Evolutionary conservation across 2,888 invertebrate genomes (phyloP).

Genomic region (Drosophila neonasuta): DNA sequence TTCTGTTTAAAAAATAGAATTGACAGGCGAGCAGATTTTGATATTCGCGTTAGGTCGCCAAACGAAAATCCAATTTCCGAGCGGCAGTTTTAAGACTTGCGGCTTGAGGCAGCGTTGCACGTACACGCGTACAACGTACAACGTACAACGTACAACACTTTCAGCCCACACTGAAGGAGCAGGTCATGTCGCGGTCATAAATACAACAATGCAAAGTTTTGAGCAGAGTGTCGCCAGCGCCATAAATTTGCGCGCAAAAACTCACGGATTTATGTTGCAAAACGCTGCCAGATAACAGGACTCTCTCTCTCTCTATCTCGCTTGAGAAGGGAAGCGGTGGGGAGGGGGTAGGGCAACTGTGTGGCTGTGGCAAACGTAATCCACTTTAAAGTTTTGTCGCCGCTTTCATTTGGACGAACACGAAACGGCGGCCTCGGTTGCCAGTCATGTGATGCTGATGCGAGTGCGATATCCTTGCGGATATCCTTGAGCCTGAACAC

Average conservation of each 20-base stretch:
- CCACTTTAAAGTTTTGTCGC: slow-evolving; percentile 78
- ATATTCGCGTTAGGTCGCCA: slow-evolving; percentile 51
- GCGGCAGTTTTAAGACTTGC: slow-evolving; percentile 58
- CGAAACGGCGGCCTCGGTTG: slow-evolving; percentile 61
- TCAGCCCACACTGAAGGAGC: slow-evolving; percentile 50
- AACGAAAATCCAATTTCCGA: slow-evolving; percentile 73
- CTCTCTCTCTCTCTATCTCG: no score
- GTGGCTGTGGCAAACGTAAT: slow-evolving; percentile 65
- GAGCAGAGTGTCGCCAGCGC: slow-evolving; percentile 73
- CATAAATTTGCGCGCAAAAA: slow-evolving; percentile 76
- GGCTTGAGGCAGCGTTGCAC: slow-evolving; percentile 66
- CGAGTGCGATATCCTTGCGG: slow-evolving; percentile 69
- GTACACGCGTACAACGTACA: slow-evolving; percentile 43
- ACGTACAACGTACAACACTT: slow-evolving; percentile 59
- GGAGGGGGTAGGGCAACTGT: background rate
- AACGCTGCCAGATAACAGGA: slow-evolving; percentile 56
- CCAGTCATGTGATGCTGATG: slow-evolving; percentile 60
- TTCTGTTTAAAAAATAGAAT: slow-evolving; percentile 65
- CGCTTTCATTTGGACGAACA: slow-evolving; percentile 63
- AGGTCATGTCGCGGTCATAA: slow-evolving; percentile 81
- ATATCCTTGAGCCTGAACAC: slow-evolving; percentile 61
- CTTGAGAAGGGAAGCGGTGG: background rate
- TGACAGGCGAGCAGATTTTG: slow-evolving; percentile 70
- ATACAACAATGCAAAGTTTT: slow-evolving; percentile 74
- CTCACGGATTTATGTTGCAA: slow-evolving; percentile 79